These are phyloP conservation scores for Mormyrus iriodes DNA, from an alignment of 2,113 vertebrate genomes.

Conservation along the genomic window DNA sequence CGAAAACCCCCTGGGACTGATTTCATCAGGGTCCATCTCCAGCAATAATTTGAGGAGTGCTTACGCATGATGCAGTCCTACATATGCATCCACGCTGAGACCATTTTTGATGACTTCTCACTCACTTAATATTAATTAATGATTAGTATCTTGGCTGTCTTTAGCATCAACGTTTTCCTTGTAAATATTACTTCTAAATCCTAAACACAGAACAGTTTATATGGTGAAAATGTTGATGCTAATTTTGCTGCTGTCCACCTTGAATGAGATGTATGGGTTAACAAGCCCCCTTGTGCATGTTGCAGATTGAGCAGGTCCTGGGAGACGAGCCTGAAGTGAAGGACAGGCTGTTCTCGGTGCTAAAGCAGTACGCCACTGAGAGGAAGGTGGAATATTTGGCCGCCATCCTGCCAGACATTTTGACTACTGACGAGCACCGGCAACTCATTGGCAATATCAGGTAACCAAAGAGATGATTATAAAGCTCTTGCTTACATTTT, in stretches of 20 bases:
- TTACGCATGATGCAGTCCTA: neutral
- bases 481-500: neutral
- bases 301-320: conserved; percentile 81
- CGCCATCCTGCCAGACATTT: conserved; percentile 67
- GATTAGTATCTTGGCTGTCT: neutral
- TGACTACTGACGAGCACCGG: conserved; percentile 70
- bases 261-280: neutral
- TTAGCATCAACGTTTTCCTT: neutral
- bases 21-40: neutral
- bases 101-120: neutral
- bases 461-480: conserved; percentile 52
- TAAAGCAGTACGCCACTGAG: conserved; percentile 87
- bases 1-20: neutral
- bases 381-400: conserved; percentile 82
- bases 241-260: neutral
- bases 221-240: neutral
- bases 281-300: neutral
- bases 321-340: conserved; percentile 72
- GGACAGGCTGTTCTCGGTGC: conserved; percentile 71
- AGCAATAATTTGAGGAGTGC: neutral
- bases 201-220: neutral
- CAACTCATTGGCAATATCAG: conserved; percentile 87
- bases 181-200: neutral
- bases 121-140: neutral
- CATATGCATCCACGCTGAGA: neutral